Percentiles rank a stretch among this genome's conserved stretches.
These are phyloP conservation scores for Ichneumoninae sp. DNA, from an alignment of 2,888 invertebrate genomes.

Conservation along the genomic window DNA sequence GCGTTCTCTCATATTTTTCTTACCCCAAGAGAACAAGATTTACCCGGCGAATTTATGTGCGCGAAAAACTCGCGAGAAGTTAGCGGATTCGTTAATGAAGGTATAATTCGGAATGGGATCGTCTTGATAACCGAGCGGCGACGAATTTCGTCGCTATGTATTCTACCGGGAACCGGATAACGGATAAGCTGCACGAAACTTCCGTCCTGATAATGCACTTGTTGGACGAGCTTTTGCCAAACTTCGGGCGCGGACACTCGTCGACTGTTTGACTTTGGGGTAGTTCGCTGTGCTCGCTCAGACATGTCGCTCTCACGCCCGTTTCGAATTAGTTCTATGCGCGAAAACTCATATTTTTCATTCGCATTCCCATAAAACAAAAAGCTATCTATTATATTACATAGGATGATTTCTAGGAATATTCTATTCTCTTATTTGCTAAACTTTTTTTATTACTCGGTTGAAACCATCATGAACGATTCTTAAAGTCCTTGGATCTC, in stretches of 20 bases:
- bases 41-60: constrained; percentile 1
- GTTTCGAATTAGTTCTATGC: not conserved
- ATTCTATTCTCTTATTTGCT: too few species aligned
- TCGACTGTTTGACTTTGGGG: constrained; percentile 20
- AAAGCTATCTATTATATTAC: too few species aligned
- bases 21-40: constrained; percentile 2
- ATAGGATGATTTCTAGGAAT: too few species aligned
- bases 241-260: constrained; percentile 10
- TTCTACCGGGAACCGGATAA: constrained; percentile 17
- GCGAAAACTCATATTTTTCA: not conserved
- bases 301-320: not conserved
- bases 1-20: constrained; percentile 17
- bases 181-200: not conserved
- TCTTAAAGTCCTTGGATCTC: not conserved
- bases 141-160: constrained; percentile 4
- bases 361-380: too few species aligned
- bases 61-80: constrained; percentile 19
- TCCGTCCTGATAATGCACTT: constrained; percentile 26
- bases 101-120: constrained; percentile 23
- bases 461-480: not conserved
- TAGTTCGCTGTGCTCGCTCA: not conserved
- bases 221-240: constrained; percentile 41
- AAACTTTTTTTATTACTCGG: too few species aligned
- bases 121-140: constrained; percentile 19
- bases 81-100: constrained; percentile 30